A percentile compares a stretch with the other conserved stretches of the same genome.
phyloP scores from a whole-genome alignment of 2,797 vertebrate species.

The Pseudotriccus pelzelni region DNA sequence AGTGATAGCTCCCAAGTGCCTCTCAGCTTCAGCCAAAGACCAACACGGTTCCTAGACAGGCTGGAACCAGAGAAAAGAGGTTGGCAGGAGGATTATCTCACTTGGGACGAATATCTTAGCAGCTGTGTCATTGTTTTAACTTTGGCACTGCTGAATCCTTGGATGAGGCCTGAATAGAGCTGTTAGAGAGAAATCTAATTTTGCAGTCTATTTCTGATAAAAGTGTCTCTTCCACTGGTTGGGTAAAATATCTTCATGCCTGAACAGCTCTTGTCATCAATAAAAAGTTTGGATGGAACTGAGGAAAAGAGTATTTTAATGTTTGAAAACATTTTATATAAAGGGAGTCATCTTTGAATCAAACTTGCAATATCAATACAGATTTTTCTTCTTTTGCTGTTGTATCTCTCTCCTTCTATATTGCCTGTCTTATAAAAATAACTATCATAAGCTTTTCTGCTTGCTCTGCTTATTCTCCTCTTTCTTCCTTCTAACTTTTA shows the following conservation, averaged over 20 bases:
- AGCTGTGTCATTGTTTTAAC: constrained; percentile 8
- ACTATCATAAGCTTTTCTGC: background rate
- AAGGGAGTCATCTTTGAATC: background rate
- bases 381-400: background rate
- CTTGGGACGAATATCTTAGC: background rate
- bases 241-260: background rate
- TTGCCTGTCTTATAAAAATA: background rate
- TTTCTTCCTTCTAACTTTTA: background rate
- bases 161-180: background rate
- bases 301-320: background rate
- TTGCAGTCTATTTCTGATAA: background rate
- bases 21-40: background rate
- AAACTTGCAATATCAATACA: background rate
- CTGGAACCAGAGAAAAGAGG: constrained; percentile 15
- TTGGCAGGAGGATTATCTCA: background rate
- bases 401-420: background rate
- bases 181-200: background rate
- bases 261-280: background rate
- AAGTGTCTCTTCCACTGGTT: background rate
- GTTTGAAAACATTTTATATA: background rate
- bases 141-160: background rate
- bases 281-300: background rate
- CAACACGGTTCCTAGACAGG: background rate
- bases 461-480: background rate
- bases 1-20: background rate